These are phyloP conservation scores for Sthenelais limicola DNA, from an alignment of 2,888 invertebrate genomes.

Conservation along the genomic window DNA sequence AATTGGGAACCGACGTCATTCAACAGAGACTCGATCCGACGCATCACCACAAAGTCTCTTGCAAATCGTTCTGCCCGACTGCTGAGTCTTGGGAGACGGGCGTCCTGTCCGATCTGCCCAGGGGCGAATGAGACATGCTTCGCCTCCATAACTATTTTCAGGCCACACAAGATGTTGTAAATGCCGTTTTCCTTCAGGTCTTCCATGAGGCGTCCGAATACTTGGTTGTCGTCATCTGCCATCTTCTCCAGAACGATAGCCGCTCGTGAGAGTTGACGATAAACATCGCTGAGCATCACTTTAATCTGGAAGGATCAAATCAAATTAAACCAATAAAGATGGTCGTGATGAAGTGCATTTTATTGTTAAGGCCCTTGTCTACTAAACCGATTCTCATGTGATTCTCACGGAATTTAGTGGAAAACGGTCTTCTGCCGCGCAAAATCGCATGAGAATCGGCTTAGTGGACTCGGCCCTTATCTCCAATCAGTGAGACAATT, in stretches of 20 bases:
- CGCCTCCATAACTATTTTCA: constrained; percentile 21
- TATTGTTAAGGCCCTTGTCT: no score
- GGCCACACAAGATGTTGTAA: constrained; percentile 23
- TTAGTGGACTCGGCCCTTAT: no score
- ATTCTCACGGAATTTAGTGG: no score
- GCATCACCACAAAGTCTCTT: background rate
- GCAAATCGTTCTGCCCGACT: background rate
- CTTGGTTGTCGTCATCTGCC: background rate
- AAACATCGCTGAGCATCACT: constrained; percentile 4
- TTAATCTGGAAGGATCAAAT: no score
- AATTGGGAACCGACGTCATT: background rate
- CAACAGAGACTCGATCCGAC: background rate
- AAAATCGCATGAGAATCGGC: no score
- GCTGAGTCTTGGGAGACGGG: background rate
- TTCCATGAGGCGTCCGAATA: background rate
- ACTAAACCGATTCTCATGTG: no score
- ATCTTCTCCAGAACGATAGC: constrained; percentile 2
- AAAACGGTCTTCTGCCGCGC: no score
- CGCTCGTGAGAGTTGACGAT: background rate
- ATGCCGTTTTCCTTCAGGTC: constrained; percentile 27
- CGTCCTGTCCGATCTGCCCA: no score
- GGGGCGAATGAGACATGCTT: constrained; percentile 14
- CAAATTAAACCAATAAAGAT: no score
- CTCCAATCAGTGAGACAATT: no score
- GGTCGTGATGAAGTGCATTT: no score